These are phyloP conservation scores for Heliconius melpomene DNA, from an alignment of 1,140 invertebrate species.

Conservation along the genomic window DNA sequence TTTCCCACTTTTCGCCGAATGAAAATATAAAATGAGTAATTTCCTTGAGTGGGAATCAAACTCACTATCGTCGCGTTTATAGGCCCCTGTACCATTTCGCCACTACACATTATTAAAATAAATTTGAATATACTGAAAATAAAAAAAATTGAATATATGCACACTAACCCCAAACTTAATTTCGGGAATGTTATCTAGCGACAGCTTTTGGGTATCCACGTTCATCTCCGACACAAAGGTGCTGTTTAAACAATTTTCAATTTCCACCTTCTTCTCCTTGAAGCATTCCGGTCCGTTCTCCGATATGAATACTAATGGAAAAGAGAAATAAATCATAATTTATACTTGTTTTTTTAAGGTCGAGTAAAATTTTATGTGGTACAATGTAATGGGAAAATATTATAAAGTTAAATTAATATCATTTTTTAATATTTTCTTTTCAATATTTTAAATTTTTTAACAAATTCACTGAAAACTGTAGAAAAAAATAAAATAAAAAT, in stretches of 20 bases:
- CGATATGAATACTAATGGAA: slow-evolving; percentile 86
- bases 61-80: too few relatives aligned
- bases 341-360: not conserved
- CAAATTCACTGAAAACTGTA: too few relatives aligned
- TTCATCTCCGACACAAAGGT: slow-evolving; percentile 76
- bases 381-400: not conserved
- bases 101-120: too few relatives aligned
- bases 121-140: not conserved
- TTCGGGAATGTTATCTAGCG: slow-evolving; percentile 79
- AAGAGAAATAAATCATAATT: not conserved
- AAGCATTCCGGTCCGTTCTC: slow-evolving; percentile 89
- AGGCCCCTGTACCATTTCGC: too few relatives aligned
- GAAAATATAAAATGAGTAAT: too few relatives aligned
- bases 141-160: too few relatives aligned
- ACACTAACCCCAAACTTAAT: slow-evolving; percentile 78
- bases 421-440: too few relatives aligned
- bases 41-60: too few relatives aligned
- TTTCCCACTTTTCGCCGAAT: too few relatives aligned
- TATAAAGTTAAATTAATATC: too few relatives aligned
- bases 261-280: slow-evolving; percentile 81
- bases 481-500: too few relatives aligned
- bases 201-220: slow-evolving; percentile 70
- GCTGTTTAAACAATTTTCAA: slow-evolving; percentile 84
- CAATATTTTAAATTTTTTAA: too few relatives aligned
- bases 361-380: not conserved